Base-by-base conservation (phyloP, 2,797 vertebrate genomes). In the Macrochelys suwanniensis region DNA sequence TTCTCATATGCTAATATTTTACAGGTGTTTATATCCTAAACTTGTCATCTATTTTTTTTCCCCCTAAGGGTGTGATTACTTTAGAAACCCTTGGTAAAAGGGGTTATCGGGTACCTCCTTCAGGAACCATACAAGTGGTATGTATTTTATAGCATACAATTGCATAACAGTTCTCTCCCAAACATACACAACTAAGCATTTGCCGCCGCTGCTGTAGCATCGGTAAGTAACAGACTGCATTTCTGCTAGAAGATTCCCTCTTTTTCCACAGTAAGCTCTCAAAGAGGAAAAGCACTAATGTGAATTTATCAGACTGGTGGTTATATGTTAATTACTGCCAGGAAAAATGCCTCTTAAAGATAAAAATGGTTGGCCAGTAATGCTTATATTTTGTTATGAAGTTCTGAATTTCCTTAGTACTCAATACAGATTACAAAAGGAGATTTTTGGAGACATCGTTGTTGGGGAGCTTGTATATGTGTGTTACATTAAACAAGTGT, bases 61-160 rank as follows among this genome's bases (percentile, higher is more conserved):
- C 57, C 33, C 7, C 25, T 93, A 96, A 99, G 99, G 99, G 99
- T 98, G 99, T 99, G 93, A 99, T 99, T 98, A 99, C 99, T 98
- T 98, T 99, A 98, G 99, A 99, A 98, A 99, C 99, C 98, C 99
- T 99, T 98, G 99, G 99, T 87, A 99, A 99, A 99, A 99, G 99
- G 98, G 99, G 99, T 98, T 99, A 99, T 97, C 99, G 99, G 95
- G 99, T 99, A 98, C 99, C 99, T 98, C 98, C 99, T 98, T 99
- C 99, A 99, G 99, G 99, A 99, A 99, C 99, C 98, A 99, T 99
- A 99, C 99, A 99, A 99, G 99, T 99, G 99, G 99, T 99, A 98
- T 90, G 99, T 97, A 97, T 95, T 96, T 94, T 97, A 90, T 97
- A 95, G 94, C 33, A 94, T 96, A 97, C 93, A 96, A 91, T 96